Conservation (phyloP, 2,888 invertebrate species). For the Hirudinaria manillensis region DNA sequence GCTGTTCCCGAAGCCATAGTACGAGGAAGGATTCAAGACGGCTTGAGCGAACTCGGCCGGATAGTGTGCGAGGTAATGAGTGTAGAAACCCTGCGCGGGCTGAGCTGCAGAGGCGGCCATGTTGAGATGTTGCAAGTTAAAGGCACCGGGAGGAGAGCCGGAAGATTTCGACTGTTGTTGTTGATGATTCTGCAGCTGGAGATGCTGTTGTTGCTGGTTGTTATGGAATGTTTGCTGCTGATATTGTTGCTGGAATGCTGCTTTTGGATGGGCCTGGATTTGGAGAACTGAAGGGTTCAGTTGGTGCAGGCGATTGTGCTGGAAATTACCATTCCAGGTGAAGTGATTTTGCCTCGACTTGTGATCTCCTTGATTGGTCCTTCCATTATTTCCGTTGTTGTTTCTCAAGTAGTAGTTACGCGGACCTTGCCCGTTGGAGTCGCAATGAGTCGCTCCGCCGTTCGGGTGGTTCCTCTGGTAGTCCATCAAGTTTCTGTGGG, state of each 20-base stretch:
- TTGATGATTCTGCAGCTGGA: neutral
- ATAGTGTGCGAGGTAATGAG: neutral
- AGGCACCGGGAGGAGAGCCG: neutral
- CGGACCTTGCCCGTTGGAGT: no score
- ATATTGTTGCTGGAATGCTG: slow-evolving; percentile 8
- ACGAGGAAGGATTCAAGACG: neutral
- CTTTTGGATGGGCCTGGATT: neutral
- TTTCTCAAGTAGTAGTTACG: neutral
- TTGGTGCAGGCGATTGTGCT: neutral
- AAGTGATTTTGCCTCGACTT: neutral
- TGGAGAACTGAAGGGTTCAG: neutral
- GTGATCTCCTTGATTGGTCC: neutral
- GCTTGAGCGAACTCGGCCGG: slow-evolving; percentile 1
- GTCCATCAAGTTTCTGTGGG: no score
- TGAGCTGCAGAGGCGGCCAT: neutral
- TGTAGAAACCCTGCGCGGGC: neutral
- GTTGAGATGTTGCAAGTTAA: neutral
- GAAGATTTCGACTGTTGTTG: neutral
- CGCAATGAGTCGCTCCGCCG: no score
- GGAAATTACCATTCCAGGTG: neutral
- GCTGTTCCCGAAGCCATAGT: no score
- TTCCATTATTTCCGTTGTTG: slow-evolving; percentile 1
- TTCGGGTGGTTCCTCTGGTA: no score
- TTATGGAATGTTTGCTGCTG: slow-evolving; percentile 13
- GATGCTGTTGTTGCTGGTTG: neutral